Evolutionary conservation across 2,888 invertebrate genomes (phyloP), one percentile per base, ranked within the genome.

Genomic region (Oxycera nigricornis): DNA sequence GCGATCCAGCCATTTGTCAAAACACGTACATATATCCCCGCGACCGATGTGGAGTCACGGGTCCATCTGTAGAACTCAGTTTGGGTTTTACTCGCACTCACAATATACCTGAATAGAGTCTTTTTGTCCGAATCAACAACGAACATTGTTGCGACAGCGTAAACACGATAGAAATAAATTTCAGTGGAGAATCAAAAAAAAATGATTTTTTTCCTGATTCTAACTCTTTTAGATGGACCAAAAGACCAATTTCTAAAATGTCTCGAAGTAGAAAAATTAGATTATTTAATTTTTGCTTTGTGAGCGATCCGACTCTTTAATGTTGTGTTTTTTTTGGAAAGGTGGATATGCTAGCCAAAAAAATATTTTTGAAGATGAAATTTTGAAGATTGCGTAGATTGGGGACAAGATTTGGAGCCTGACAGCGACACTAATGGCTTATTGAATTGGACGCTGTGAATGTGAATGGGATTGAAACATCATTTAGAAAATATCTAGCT

Each of bases 1-100:
- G 50, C 65, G 65, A 39, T 65, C 4, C 22, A 11, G 22, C 65
- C 65, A 65, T 65, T 65, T 65, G 65, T 65, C 65, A 65, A 65
- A 65, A 26, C 41, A 24, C 59, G 59, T 59, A 28, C 30, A 28
- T 28, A 28, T 28, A n/a, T 28, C 24, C 22, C n/a, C n/a, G n/a
- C n/a, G n/a, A n/a, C n/a, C n/a, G n/a, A n/a, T 59, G 14, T 39
- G 14, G 39, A 9, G 7, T 39, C 39, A 39, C 39, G 39, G 39
- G 39, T 9, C 39, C n/a, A n/a, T n/a, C n/a, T n/a, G n/a, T n/a
- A n/a, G n/a, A n/a, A n/a, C n/a, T n/a, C n/a, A n/a, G n/a, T n/a
- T n/a, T n/a, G n/a, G n/a, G n/a, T n/a, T n/a, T n/a, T n/a, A n/a
- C n/a, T n/a, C n/a, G n/a, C n/a, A n/a, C n/a, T n/a, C n/a, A n/a